phyloP scores from a whole-genome alignment of 2,797 vertebrate species.

The Gambusia yucatana region DNA sequence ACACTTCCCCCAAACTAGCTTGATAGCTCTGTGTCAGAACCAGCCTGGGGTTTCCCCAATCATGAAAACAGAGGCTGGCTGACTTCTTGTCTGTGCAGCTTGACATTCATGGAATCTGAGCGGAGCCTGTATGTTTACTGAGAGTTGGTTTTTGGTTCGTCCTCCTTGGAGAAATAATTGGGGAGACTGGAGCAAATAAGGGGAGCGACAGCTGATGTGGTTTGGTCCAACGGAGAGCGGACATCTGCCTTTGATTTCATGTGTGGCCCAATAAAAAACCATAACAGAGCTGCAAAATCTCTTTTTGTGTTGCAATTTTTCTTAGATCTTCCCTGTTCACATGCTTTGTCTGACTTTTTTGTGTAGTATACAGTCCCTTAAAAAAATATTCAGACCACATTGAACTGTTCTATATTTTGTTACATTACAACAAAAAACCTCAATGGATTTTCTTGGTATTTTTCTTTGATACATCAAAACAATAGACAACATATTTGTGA shows the following conservation, averaged over 20 bases:
- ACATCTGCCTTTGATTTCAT: conserved; percentile 80
- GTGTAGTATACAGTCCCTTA: background rate
- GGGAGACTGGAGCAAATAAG: conserved; percentile 63
- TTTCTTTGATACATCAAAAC: background rate
- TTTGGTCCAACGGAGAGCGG: conserved; percentile 62
- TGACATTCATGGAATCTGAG: conserved; percentile 69
- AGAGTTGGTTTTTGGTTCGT: conserved; percentile 71
- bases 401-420: background rate
- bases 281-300: conserved; percentile 53
- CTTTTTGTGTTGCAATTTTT: conserved; percentile 41
- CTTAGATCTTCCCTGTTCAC: conserved; percentile 38
- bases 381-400: background rate
- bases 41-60: conserved; percentile 66
- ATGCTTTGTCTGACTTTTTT: background rate
- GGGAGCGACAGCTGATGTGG: conserved; percentile 78
- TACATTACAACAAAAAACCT: background rate
- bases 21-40: conserved; percentile 62
- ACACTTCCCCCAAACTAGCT: conserved; percentile 63
- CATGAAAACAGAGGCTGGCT: conserved; percentile 62
- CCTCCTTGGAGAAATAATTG: conserved; percentile 66
- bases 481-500: background rate
- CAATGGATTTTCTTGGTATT: background rate
- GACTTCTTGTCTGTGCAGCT: conserved; percentile 62
- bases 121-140: conserved; percentile 76
- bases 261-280: conserved; percentile 65